Evolutionary conservation across 2,797 vertebrate genomes (phyloP).

Genomic region (Sebastes reedi): DNA sequence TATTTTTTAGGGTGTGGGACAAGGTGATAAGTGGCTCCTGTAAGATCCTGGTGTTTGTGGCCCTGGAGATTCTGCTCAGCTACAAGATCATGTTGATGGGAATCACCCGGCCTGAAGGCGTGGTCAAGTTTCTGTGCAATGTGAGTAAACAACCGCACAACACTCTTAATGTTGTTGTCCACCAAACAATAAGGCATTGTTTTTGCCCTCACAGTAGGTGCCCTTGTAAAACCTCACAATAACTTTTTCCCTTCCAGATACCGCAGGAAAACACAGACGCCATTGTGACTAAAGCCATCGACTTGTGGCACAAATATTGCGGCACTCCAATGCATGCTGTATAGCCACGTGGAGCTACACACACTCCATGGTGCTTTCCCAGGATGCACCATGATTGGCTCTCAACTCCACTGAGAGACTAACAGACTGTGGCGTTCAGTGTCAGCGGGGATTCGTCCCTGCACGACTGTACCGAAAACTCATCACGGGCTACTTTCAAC

Average conservation of each 20-base stretch:
- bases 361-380: background rate
- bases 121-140: conserved; percentile 90
- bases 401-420: background rate
- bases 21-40: conserved; percentile 98
- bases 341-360: conserved; percentile 34
- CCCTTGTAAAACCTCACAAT: background rate
- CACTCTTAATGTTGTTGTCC: background rate
- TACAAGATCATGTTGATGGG: conserved; percentile 94
- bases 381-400: conserved; percentile 3
- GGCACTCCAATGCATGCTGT: conserved; percentile 89
- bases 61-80: conserved; percentile 94
- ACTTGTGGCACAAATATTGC: conserved; percentile 96
- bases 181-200: background rate
- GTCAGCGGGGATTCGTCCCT: background rate
- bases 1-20: conserved; percentile 91
- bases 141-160: conserved; percentile 79
- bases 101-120: conserved; percentile 85
- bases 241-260: conserved; percentile 80
- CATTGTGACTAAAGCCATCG: conserved; percentile 96
- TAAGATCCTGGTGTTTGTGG: conserved; percentile 97
- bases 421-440: background rate
- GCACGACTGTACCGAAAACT: conserved; percentile 26
- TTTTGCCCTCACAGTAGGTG: background rate
- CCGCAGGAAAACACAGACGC: conserved; percentile 97
- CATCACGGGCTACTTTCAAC: background rate